These are phyloP conservation scores for Euura lappo DNA, from an alignment of 1,140 invertebrate genomes.

Conservation along the genomic window DNA sequence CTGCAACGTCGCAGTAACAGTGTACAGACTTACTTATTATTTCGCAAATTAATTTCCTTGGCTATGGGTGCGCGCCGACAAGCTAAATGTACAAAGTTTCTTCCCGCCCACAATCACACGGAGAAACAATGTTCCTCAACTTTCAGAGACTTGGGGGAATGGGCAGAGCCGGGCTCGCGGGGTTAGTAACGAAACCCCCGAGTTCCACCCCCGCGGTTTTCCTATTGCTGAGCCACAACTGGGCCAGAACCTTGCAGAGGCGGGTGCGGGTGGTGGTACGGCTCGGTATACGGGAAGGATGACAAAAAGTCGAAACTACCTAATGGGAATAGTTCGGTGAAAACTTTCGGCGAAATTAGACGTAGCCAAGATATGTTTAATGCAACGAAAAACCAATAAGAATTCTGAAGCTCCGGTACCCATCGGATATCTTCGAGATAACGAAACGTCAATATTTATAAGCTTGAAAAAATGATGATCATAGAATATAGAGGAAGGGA, in stretches of 20 bases:
- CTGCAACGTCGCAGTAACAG: too few relatives aligned
- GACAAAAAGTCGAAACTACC: not conserved
- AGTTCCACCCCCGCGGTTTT: not conserved
- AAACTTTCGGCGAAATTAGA: not conserved
- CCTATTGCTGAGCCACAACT: not conserved
- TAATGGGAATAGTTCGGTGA: conserved; percentile 1
- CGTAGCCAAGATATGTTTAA: not conserved
- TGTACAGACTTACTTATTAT: not conserved
- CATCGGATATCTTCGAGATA: too few relatives aligned
- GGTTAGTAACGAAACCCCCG: not conserved
- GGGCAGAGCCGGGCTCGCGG: not conserved
- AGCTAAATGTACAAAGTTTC: conserved; percentile 1
- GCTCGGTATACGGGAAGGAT: not conserved
- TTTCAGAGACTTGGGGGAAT: not conserved
- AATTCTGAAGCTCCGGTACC: not conserved
- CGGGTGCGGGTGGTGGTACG: too few relatives aligned
- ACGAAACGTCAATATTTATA: too few relatives aligned
- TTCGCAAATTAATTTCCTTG: conserved; percentile 1
- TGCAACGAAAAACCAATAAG: conserved; percentile 5
- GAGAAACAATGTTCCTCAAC: conserved; percentile 4
- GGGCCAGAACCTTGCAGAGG: not conserved
- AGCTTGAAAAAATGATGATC: too few relatives aligned
- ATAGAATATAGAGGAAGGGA: too few relatives aligned
- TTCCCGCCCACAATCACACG: not conserved
- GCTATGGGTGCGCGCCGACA: not conserved